Evolutionary conservation across 2,113 vertebrate genomes (phyloP).

Genomic region (Passer domesticus): DNA sequence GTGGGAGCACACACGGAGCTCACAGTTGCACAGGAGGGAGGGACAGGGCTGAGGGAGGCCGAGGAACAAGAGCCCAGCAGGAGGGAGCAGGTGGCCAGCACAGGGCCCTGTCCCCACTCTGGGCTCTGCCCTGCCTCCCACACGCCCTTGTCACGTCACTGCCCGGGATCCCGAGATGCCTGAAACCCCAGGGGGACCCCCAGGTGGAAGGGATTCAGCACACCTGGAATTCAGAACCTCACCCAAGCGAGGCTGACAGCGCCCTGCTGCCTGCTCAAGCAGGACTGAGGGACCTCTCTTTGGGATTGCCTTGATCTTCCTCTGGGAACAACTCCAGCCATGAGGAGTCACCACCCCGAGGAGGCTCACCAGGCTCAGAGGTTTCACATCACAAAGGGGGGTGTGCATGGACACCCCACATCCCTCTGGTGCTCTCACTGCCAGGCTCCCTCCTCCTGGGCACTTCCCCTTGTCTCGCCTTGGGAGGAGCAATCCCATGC

Average conservation of each 20-base stretch:
- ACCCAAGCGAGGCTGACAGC: fast-evolving
- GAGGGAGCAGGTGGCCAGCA: neutral
- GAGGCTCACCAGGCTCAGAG: neutral
- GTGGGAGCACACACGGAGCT: fast-evolving
- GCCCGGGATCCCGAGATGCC: neutral
- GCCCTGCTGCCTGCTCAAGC: neutral
- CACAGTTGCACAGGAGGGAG: neutral
- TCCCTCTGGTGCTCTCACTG: fast-evolving
- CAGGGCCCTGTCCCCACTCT: neutral
- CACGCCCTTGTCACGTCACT: fast-evolving
- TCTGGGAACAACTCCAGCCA: neutral
- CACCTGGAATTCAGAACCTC: neutral
- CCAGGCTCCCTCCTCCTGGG: neutral
- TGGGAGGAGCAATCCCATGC: neutral
- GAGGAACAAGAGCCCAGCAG: neutral
- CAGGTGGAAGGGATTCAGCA: neutral
- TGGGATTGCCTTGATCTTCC: neutral
- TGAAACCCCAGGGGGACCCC: neutral
- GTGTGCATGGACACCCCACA: fast-evolving
- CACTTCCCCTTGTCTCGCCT: neutral
- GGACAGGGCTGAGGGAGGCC: fast-evolving
- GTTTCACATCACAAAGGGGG: neutral
- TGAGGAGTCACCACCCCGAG: fast-evolving
- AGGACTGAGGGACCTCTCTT: neutral
- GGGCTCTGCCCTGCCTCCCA: neutral